Evolutionary conservation across 2,888 invertebrate species (phyloP), one percentile per base, ranked within the genome.

Genomic region (Mythimna albipuncta): DNA sequence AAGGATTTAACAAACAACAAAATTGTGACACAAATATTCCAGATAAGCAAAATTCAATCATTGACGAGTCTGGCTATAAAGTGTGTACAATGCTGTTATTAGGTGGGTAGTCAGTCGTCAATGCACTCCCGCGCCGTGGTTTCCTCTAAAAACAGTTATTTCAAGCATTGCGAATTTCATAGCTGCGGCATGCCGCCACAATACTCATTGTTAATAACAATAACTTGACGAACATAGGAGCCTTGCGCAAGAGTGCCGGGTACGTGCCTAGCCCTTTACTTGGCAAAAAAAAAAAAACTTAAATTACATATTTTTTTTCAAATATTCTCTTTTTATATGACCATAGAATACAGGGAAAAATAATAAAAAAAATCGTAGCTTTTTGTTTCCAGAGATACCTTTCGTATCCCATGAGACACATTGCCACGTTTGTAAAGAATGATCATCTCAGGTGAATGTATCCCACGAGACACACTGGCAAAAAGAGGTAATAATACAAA

Each of bases 161-260:
- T 74, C 64, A 76, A 78, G 57, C 69, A 76, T 86, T 88, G 85
- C 88, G 81, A 89, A 86, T 84, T 83, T 82, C 85, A 81, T 80
- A 73, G 78, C 78, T 61, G 63, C 32, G 76, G 76, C 79, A 61
- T 79, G 74, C 79, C 64, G 84, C 81, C 84, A 89, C 89, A 89
- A 89, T 89, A 76, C 74, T 72, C 81, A 88, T 89, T 89, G 90
- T 89, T 88, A 79, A 77, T 82, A 86, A 88, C 87, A 87, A 85
- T 87, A 83, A 87, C 72, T 84, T 79, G 71, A 80, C 66, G 71
- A 69, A 80, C 79, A 50, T 82, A 79, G 75, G 64, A 67, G 61
- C 54, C 64, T 85, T 85, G 68, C 83, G 81, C 77, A 86, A 85
- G 21, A 16, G 6, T 47, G 6, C 47, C 44, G 44, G 13, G 47